A percentile compares a stretch with the other conserved stretches of the same genome.
phyloP scores from a whole-genome alignment of 2,888 invertebrate genomes.

The Ryuthela nishihirai region DNA sequence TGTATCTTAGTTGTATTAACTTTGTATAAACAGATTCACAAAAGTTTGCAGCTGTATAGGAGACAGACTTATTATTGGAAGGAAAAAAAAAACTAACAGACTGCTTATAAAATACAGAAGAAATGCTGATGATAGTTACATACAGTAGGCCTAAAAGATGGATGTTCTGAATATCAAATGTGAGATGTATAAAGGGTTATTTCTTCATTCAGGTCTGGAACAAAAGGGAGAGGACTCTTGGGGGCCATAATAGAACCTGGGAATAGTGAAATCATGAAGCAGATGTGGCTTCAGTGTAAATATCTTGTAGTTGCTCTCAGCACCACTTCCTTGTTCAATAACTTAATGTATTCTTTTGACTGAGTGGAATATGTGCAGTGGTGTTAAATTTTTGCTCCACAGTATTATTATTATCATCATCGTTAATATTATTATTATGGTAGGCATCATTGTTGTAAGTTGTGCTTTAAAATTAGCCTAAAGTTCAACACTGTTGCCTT shows the following conservation, averaged over 20 bases:
- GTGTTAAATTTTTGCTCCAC: constrained; percentile 31
- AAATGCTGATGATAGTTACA: too few species aligned
- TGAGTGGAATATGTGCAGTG: constrained; percentile 31
- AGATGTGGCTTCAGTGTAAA: constrained; percentile 30
- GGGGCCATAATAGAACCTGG: constrained; percentile 30
- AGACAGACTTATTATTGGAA: background rate
- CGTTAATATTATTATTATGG: constrained; percentile 7
- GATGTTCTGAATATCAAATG: constrained; percentile 13
- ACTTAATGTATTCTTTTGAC: constrained; percentile 24
- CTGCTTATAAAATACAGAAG: too few species aligned
- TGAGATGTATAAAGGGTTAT: constrained; percentile 25
- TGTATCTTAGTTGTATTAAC: too few species aligned
- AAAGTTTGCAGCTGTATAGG: background rate
- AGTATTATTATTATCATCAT: constrained; percentile 34
- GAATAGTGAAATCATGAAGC: constrained; percentile 31
- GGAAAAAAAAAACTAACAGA: too few species aligned
- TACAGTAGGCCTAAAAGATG: too few species aligned
- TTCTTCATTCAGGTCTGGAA: constrained; percentile 34
- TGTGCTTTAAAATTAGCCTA: constrained; percentile 36
- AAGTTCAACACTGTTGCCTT: constrained; percentile 26
- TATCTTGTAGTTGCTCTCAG: too few species aligned
- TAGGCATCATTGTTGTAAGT: constrained; percentile 26
- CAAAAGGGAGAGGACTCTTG: constrained; percentile 28
- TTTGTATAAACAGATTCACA: background rate
- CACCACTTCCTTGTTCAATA: too few species aligned